A percentile compares a stretch with the other conserved stretches of the same genome.
Evolutionary conservation across 23 tunicate genomes (phyloP).

Genomic region (Styela clava): DNA sequence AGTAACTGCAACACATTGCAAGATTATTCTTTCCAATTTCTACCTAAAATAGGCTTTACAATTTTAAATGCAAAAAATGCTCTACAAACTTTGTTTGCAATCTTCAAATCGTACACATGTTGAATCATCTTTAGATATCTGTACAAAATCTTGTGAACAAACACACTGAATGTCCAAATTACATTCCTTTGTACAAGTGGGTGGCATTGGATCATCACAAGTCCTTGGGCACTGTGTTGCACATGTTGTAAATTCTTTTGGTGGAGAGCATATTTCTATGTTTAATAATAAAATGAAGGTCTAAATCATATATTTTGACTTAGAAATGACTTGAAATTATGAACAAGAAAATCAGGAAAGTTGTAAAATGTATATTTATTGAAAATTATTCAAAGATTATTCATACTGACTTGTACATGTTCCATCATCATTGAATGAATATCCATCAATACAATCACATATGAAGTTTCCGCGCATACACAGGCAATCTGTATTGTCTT

Average conservation of each 20-base stretch:
- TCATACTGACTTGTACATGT: not conserved
- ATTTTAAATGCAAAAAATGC: not conserved
- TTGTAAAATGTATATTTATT: too few species aligned
- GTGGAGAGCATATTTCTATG: not conserved
- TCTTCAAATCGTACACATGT: not conserved
- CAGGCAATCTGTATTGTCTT: not conserved
- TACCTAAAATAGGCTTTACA: not conserved
- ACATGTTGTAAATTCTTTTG: not conserved
- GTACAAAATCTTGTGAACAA: not conserved
- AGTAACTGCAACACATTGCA: too few species aligned
- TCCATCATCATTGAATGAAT: not conserved
- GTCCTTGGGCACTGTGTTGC: not conserved
- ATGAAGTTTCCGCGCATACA: not conserved
- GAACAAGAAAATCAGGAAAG: too few species aligned
- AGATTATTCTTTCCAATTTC: too few species aligned
- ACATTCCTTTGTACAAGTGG: not conserved
- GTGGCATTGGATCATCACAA: not conserved
- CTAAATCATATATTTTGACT: too few species aligned
- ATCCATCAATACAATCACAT: not conserved
- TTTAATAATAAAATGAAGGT: not conserved
- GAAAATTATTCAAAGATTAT: not conserved
- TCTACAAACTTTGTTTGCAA: not conserved
- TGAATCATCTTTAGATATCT: not conserved
- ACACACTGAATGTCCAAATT: not conserved
- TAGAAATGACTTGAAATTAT: too few species aligned